Evolutionary conservation across 2,797 vertebrate genomes (phyloP).

Genomic region (Luscinia megarhynchos): DNA sequence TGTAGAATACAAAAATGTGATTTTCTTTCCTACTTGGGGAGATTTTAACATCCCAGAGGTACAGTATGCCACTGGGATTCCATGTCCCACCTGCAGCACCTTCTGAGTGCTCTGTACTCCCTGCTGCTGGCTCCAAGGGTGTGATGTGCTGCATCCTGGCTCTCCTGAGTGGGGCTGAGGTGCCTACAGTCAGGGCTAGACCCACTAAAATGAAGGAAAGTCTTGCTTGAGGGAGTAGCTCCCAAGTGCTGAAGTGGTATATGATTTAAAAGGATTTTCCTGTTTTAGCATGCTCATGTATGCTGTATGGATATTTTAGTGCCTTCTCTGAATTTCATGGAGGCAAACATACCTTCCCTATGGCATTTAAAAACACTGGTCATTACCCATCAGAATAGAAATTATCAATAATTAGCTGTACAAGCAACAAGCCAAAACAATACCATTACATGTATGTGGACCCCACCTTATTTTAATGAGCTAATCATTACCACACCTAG

Average conservation of each 20-base stretch:
- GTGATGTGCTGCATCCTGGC: not conserved
- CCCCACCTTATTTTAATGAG: not conserved
- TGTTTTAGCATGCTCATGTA: not conserved
- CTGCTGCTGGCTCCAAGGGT: not conserved
- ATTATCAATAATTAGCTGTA: not conserved
- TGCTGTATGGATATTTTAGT: not conserved
- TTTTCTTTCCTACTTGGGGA: not conserved
- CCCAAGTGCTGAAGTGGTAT: not conserved
- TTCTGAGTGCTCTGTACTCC: not conserved
- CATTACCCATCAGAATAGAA: not conserved
- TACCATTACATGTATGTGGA: not conserved
- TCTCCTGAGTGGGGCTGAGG: not conserved
- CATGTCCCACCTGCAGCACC: not conserved
- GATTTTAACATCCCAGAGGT: not conserved
- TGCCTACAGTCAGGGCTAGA: not conserved
- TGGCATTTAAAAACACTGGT: not conserved
- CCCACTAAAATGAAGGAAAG: not conserved
- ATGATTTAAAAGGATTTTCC: not conserved
- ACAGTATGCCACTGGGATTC: not conserved
- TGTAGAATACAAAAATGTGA: not conserved
- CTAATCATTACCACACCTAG: not conserved
- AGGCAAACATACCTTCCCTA: not conserved
- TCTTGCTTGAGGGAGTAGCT: not conserved
- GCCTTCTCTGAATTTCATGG: not conserved
- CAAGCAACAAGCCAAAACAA: not conserved